Percentiles rank a stretch among this genome's conserved stretches.
Conservation (phyloP, 2,797 vertebrate species). For the Epinephelus awoara region DNA sequence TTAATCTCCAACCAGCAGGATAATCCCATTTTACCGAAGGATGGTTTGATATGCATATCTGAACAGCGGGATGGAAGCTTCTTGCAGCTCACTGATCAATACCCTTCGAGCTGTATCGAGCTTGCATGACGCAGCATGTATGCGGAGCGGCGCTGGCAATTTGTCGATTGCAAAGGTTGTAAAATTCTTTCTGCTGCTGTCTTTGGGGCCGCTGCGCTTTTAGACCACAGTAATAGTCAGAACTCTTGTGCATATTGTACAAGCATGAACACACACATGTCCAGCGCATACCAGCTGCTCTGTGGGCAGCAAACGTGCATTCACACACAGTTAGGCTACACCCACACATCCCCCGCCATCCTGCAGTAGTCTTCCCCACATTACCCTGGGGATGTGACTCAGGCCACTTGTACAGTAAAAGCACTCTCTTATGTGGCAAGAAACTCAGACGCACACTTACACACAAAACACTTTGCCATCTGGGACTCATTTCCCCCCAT, state of each 20-base stretch:
- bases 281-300: conserved; percentile 49
- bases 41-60: conserved; percentile 56
- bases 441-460: conserved; percentile 62
- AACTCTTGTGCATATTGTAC: conserved; percentile 14
- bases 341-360: conserved; percentile 43
- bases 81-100: conserved; percentile 63
- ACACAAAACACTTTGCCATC: conserved; percentile 78
- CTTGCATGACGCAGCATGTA: conserved; percentile 58
- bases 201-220: neutral
- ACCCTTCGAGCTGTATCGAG: conserved; percentile 43
- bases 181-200: conserved; percentile 27
- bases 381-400: conserved; percentile 75
- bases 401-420: conserved; percentile 81
- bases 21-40: conserved; percentile 33
- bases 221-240: neutral
- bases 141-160: conserved; percentile 18
- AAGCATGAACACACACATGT: conserved; percentile 35
- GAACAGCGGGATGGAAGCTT: conserved; percentile 52
- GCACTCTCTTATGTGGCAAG: conserved; percentile 79
- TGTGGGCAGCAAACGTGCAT: conserved; percentile 29
- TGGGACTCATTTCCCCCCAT: conserved; percentile 80
- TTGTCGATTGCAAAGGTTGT: conserved; percentile 22
- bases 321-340: conserved; percentile 53
- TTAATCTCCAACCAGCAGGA: conserved; percentile 20
- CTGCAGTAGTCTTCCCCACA: conserved; percentile 65